A percentile compares a stretch with the other conserved stretches of the same genome.
These are phyloP conservation scores for Samia ricini DNA, from an alignment of 1,140 invertebrate genomes.

Conservation along the genomic window DNA sequence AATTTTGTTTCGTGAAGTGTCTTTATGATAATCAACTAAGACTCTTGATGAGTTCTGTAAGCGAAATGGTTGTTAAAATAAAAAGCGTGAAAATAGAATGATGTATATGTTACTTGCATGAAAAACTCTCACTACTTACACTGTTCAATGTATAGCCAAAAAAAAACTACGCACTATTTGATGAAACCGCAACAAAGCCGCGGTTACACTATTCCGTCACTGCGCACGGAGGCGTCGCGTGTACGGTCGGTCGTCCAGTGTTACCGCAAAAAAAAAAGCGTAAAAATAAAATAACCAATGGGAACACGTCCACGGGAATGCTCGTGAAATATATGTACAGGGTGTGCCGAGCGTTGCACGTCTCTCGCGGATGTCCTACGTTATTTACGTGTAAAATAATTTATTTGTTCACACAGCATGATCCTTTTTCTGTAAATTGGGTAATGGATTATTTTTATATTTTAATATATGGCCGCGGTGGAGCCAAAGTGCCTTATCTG, in stretches of 20 bases:
- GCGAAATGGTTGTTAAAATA: too few relatives aligned
- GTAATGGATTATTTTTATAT: constrained; percentile 1
- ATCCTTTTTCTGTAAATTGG: neutral
- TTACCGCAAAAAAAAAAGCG: constrained; percentile 22
- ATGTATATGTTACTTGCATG: too few relatives aligned
- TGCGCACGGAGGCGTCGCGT: neutral
- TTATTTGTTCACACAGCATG: neutral
- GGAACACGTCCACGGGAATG: constrained; percentile 27
- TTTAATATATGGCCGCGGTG: neutral
- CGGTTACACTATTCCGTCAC: constrained; percentile 20
- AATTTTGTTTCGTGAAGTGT: too few relatives aligned
- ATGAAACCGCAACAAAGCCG: constrained; percentile 25
- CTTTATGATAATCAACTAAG: too few relatives aligned
- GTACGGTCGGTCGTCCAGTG: neutral
- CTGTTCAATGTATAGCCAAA: neutral
- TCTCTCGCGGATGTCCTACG: neutral
- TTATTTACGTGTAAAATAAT: neutral
- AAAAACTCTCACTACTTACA: constrained; percentile 17
- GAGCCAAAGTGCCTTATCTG: neutral
- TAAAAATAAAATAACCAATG: constrained; percentile 41
- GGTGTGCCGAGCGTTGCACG: neutral
- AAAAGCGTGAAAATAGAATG: too few relatives aligned
- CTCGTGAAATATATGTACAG: constrained; percentile 1
- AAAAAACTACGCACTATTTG: neutral
- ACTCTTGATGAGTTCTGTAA: too few relatives aligned